phyloP scores from a whole-genome alignment of 2,797 vertebrate species.

The Dicrostonyx torquatus region DNA sequence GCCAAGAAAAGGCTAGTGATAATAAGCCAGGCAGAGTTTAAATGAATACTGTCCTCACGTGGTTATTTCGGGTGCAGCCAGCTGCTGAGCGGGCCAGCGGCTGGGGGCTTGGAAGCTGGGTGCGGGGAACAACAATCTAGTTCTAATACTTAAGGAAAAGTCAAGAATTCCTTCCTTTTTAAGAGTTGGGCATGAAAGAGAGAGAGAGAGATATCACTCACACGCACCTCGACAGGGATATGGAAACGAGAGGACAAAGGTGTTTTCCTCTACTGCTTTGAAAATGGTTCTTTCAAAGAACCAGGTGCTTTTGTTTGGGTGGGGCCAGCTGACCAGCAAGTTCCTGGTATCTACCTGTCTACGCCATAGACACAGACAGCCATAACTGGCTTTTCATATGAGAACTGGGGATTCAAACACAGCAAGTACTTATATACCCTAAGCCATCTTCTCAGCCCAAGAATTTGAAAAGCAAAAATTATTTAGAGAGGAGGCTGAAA shows the following conservation, averaged over 20 bases:
- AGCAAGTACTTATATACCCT: background rate
- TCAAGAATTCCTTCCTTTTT: background rate
- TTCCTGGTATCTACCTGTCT: too few relatives aligned
- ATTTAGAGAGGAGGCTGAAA: background rate
- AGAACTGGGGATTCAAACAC: background rate
- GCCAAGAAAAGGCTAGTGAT: too few relatives aligned
- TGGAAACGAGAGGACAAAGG: background rate
- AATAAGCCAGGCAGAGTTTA: too few relatives aligned
- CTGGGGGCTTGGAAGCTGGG: too few relatives aligned
- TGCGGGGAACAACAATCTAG: background rate
- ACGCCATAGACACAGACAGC: background rate
- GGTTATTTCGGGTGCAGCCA: too few relatives aligned
- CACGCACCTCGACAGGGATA: background rate
- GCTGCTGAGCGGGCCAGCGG: too few relatives aligned
- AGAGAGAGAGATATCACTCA: too few relatives aligned
- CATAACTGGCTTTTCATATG: background rate
- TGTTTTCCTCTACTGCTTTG: background rate
- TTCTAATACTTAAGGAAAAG: conserved; percentile 37
- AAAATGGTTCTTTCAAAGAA: background rate
- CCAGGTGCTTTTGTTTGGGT: background rate
- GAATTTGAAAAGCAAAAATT: background rate
- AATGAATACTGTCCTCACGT: too few relatives aligned
- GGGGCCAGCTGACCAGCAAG: background rate
- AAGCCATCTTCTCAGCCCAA: background rate
- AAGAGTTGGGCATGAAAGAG: background rate